phyloP scores from a whole-genome alignment of 2,113 vertebrate genomes.

The Calidris pygmaea region DNA sequence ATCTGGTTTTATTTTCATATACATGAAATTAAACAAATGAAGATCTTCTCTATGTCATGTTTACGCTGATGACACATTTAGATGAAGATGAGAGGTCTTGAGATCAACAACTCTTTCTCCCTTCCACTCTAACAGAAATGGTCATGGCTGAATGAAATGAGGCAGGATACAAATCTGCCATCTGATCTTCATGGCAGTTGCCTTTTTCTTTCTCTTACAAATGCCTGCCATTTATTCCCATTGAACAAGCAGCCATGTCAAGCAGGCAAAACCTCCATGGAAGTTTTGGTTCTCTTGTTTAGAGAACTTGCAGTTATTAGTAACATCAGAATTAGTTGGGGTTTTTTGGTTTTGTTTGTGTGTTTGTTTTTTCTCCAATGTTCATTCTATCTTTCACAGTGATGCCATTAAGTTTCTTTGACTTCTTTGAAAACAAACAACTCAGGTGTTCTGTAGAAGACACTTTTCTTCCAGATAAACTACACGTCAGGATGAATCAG shows the following conservation, averaged over 20 bases:
- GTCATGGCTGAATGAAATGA: not conserved
- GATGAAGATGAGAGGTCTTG: not conserved
- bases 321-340: not conserved
- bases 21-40: not conserved
- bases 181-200: not conserved
- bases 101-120: not conserved
- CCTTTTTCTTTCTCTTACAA: not conserved
- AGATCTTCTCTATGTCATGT: not conserved
- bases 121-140: not conserved
- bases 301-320: not conserved
- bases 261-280: not conserved
- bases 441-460: not conserved
- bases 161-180: not conserved
- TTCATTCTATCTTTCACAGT: not conserved
- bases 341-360: not conserved
- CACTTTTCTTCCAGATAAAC: not conserved
- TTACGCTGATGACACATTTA: not conserved
- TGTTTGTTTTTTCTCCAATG: not conserved
- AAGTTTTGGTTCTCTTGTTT: not conserved
- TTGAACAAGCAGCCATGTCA: not conserved
- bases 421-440: not conserved
- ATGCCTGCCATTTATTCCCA: not conserved
- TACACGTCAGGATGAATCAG: not conserved
- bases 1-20: not conserved
- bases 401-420: not conserved